Evolutionary conservation across 2,797 vertebrate genomes (phyloP).

Genomic region (Morus bassanus): DNA sequence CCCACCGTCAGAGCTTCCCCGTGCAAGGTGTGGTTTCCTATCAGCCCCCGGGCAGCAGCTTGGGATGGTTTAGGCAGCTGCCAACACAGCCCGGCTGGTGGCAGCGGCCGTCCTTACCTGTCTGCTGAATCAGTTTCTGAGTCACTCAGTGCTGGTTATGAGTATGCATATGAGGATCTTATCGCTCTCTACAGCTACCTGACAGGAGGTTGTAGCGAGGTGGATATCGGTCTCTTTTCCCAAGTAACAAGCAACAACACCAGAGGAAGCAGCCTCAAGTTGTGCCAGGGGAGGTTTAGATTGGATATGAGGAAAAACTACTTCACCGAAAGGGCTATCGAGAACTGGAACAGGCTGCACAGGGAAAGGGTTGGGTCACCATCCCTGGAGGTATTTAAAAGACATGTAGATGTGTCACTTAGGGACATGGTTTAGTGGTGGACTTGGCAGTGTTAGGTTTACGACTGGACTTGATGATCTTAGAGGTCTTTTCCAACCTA

Average conservation of each 20-base stretch:
- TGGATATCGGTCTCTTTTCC: neutral
- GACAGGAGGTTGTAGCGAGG: neutral
- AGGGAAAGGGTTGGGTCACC: neutral
- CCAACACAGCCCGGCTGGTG: neutral
- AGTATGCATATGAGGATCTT: neutral
- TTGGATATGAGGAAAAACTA: neutral
- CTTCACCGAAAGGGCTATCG: neutral
- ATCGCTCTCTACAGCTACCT: neutral
- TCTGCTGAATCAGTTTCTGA: neutral
- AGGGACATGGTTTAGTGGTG: neutral
- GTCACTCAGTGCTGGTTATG: neutral
- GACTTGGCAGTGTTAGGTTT: neutral
- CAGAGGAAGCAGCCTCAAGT: neutral
- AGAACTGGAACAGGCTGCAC: neutral
- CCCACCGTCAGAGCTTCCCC: neutral
- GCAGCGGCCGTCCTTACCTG: rapidly evolving
- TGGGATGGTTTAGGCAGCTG: neutral
- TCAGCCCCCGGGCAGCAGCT: neutral
- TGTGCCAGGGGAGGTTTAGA: neutral
- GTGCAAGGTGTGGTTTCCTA: neutral
- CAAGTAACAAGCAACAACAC: neutral
- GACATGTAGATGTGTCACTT: rapidly evolving
- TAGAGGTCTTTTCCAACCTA: neutral
- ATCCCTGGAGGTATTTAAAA: neutral
- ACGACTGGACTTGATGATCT: neutral